A percentile compares a stretch with the other conserved stretches of the same genome.
Evolutionary conservation across 2,888 invertebrate genomes (phyloP).

Genomic region (Rhingia campestris): DNA sequence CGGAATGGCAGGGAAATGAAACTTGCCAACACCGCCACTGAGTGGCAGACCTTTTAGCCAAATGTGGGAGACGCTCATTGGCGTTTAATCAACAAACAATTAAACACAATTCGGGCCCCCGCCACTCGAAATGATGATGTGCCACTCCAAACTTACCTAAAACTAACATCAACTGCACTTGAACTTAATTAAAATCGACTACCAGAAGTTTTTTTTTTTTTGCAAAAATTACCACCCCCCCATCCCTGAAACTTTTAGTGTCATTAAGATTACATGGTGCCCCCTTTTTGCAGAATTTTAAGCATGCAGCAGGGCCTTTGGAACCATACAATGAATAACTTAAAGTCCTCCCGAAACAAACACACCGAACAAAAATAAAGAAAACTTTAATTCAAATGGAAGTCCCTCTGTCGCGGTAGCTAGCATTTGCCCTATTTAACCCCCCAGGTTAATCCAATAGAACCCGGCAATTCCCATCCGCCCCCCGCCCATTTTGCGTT

Average conservation of each 20-base stretch:
- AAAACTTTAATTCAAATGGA: conserved; percentile 64
- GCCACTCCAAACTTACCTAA: too few species aligned
- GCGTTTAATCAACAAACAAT: conserved; percentile 5
- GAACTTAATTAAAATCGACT: conserved; percentile 53
- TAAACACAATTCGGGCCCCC: too few species aligned
- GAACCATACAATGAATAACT: conserved; percentile 49
- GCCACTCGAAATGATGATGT: too few species aligned
- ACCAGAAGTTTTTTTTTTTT: conserved; percentile 3
- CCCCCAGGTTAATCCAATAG: conserved; percentile 63
- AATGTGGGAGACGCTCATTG: conserved; percentile 9
- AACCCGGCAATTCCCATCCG: conserved; percentile 20
- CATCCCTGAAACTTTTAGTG: background rate
- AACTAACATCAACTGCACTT: conserved; percentile 19
- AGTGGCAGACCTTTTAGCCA: conserved; percentile 28
- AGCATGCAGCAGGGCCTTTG: conserved; percentile 15
- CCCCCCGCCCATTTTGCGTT: background rate
- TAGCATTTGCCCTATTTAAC: conserved; percentile 29
- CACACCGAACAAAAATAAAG: conserved; percentile 3
- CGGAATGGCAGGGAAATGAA: conserved; percentile 9
- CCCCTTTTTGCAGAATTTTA: conserved; percentile 13
- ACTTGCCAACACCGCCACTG: background rate
- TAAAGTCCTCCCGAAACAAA: conserved; percentile 1
- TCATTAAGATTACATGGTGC: conserved; percentile 11
- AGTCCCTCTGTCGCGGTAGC: background rate
- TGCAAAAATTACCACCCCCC: conserved; percentile 23